Conservation (phyloP, 2,888 invertebrate genomes). For the Eristalis pertinax region DNA sequence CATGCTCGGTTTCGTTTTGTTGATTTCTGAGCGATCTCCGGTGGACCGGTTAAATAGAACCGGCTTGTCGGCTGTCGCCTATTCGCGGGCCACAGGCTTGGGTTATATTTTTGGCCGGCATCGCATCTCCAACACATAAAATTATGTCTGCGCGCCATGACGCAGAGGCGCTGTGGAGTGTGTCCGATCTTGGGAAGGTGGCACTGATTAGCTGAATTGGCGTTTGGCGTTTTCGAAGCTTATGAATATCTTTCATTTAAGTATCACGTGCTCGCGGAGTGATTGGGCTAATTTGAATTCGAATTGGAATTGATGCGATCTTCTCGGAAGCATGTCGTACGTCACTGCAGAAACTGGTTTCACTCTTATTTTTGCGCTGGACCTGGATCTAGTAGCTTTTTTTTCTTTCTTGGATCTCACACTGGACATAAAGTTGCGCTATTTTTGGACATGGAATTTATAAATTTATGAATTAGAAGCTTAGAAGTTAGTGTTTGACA, state of each 20-base stretch:
- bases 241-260: conserved; percentile 23
- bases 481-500: background rate
- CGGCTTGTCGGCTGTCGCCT: conserved; percentile 1
- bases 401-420: background rate
- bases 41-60: conserved; percentile 17
- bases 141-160: conserved; percentile 37
- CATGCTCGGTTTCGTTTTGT: background rate
- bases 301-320: background rate
- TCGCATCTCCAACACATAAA: conserved; percentile 4
- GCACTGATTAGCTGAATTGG: conserved; percentile 6
- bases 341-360: background rate
- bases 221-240: background rate
- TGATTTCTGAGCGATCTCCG: background rate
- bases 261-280: conserved; percentile 43
- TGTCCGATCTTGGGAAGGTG: conserved; percentile 5
- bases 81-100: background rate
- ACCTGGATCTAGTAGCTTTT: background rate
- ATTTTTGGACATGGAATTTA: background rate
- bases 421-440: background rate
- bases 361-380: background rate
- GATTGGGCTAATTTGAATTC: conserved; percentile 30
- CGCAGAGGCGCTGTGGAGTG: background rate
- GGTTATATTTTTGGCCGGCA: conserved; percentile 24
- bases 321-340: background rate
- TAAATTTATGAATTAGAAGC: background rate